Conservation (phyloP, 2,888 invertebrate genomes). For the Acleris literana region DNA sequence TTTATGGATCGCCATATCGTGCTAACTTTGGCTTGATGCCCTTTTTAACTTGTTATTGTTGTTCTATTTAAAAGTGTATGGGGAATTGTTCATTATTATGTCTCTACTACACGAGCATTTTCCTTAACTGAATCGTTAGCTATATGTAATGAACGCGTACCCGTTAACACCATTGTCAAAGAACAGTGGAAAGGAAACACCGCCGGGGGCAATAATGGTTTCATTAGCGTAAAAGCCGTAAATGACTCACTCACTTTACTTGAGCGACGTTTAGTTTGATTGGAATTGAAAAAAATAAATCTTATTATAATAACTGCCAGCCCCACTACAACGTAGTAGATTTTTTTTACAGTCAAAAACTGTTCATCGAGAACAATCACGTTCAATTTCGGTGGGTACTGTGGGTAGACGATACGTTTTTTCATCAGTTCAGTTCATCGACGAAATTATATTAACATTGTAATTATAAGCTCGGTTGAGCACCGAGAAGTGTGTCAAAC, state of each 20-base stretch:
- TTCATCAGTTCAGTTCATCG: too few species aligned
- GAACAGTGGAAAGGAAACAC: slow-evolving; percentile 37
- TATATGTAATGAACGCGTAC: slow-evolving; percentile 8
- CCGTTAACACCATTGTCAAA: slow-evolving; percentile 25
- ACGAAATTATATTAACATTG: too few species aligned
- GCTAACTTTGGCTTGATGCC: slow-evolving; percentile 7
- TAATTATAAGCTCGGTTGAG: too few species aligned
- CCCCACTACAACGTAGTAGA: too few species aligned
- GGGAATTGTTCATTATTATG: too few species aligned
- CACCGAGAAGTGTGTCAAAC: too few species aligned
- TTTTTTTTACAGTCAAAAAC: too few species aligned
- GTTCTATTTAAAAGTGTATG: too few species aligned
- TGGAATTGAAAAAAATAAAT: slow-evolving; percentile 18
- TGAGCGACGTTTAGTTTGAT: slow-evolving; percentile 24
- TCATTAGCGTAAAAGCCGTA: slow-evolving; percentile 58
- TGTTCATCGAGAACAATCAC: too few species aligned
- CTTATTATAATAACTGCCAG: slow-evolving; percentile 4
- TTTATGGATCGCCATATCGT: background rate
- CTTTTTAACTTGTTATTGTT: background rate
- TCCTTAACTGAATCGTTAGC: background rate
- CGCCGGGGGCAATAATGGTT: slow-evolving; percentile 45
- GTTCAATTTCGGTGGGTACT: too few species aligned
- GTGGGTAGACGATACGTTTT: too few species aligned
- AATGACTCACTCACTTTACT: slow-evolving; percentile 49
- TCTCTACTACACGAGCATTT: too few species aligned